Evolutionary conservation across 92 coral and sea anemone genomes (phyloP).

Genomic region (Montipora capitata): DNA sequence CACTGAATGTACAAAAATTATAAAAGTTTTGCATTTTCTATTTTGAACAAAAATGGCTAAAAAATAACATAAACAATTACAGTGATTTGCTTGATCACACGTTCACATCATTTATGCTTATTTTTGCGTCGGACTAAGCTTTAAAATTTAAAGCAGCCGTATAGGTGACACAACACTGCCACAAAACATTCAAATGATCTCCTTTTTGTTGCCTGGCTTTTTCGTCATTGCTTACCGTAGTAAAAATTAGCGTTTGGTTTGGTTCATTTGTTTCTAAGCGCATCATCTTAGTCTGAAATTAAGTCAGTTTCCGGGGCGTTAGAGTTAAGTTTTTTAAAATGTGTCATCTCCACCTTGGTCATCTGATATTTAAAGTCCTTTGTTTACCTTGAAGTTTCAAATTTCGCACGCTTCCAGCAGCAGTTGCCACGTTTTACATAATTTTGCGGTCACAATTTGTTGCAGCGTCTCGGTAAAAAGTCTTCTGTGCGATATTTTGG

Average conservation of each 20-base stretch:
- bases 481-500: constrained; percentile 30
- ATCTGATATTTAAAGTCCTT: too few relatives aligned
- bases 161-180: too few relatives aligned
- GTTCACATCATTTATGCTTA: not conserved
- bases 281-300: not conserved
- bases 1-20: not conserved
- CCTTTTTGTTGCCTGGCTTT: not conserved
- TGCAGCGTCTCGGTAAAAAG: not conserved
- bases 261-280: constrained; percentile 2
- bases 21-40: not conserved
- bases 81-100: not conserved
- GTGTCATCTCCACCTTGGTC: constrained; percentile 5
- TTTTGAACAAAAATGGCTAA: not conserved
- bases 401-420: not conserved
- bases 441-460: not conserved
- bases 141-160: not conserved
- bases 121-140: not conserved
- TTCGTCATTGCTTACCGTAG: not conserved
- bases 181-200: too few relatives aligned
- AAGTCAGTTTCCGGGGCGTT: not conserved
- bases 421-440: not conserved
- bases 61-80: not conserved
- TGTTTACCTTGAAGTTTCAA: not conserved
- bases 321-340: not conserved
- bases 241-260: not conserved